These are phyloP conservation scores for Tenualosa thibaudeaui DNA, from an alignment of 2,797 vertebrate genomes.

Conservation along the genomic window DNA sequence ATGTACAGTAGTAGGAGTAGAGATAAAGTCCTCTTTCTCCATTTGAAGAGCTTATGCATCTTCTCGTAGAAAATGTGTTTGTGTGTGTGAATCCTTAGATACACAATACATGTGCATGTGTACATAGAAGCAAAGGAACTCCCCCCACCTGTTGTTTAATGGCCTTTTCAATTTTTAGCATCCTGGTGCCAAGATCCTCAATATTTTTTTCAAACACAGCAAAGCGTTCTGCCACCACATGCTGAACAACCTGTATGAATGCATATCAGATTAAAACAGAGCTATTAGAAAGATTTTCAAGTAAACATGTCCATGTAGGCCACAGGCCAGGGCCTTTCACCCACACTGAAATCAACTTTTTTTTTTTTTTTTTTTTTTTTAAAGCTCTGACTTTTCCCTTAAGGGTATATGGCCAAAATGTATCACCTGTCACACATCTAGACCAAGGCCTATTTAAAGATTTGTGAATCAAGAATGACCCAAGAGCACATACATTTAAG, in stretches of 20 bases:
- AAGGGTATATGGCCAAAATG: too few species aligned
- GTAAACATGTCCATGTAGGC: too few species aligned
- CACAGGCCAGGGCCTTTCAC: too few species aligned
- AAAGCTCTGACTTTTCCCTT: too few species aligned
- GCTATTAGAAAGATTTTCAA: background rate
- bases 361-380: too few species aligned
- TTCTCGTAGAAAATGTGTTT: background rate
- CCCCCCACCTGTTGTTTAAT: conserved; percentile 68
- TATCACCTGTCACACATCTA: too few species aligned
- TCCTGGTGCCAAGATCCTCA: conserved; percentile 74
- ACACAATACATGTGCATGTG: background rate
- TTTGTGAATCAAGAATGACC: too few species aligned
- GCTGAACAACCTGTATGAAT: conserved; percentile 72
- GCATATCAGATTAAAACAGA: background rate
- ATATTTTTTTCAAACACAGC: conserved; percentile 77
- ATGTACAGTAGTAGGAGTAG: background rate
- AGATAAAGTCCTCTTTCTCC: background rate
- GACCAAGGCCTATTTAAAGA: too few species aligned
- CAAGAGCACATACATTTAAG: too few species aligned
- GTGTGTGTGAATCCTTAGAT: background rate
- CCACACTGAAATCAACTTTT: too few species aligned
- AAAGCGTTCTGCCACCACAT: conserved; percentile 77
- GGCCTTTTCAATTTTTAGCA: conserved; percentile 78
- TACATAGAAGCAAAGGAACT: background rate
- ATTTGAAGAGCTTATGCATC: background rate